phyloP scores from a whole-genome alignment of 2,113 vertebrate species.

The Nothobranchius kuhntae region DNA sequence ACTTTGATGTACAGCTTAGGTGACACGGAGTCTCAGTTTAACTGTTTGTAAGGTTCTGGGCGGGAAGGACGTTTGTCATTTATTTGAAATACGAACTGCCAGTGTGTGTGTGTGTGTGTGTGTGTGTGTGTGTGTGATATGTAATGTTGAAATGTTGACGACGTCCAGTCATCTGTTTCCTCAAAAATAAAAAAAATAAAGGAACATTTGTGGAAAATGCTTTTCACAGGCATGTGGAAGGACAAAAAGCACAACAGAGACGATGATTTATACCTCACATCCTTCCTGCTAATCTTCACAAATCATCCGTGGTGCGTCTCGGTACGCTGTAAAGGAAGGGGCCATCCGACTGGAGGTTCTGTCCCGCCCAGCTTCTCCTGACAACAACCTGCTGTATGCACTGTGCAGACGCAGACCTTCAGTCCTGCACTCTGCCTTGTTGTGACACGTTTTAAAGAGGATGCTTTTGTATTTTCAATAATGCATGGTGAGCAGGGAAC shows the following conservation, averaged over 20 bases:
- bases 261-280: constrained; percentile 62
- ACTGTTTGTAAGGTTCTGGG: constrained; percentile 53
- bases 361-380: constrained; percentile 33
- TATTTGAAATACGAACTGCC: constrained; percentile 52
- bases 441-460: constrained; percentile 76
- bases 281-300: constrained; percentile 63
- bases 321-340: constrained; percentile 62
- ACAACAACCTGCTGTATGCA: constrained; percentile 45
- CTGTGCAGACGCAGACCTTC: constrained; percentile 34
- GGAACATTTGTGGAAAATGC: constrained; percentile 46
- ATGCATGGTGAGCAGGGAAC: constrained; percentile 70
- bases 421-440: constrained; percentile 70
- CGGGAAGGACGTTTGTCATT: constrained; percentile 60
- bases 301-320: constrained; percentile 59
- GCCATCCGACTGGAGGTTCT: constrained; percentile 39
- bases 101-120: constrained; percentile 5
- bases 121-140: too few species aligned
- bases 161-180: constrained; percentile 48
- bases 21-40: constrained; percentile 61
- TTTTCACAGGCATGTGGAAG: constrained; percentile 49
- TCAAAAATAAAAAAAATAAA: constrained; percentile 23
- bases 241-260: constrained; percentile 44
- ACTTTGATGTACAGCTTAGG: constrained; percentile 65
- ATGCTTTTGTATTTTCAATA: constrained; percentile 77
- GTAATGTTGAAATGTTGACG: constrained; percentile 42